Evolutionary conservation across 2,888 invertebrate genomes (phyloP), one percentile per base, ranked within the genome.

Genomic region (Pyralis farinalis): DNA sequence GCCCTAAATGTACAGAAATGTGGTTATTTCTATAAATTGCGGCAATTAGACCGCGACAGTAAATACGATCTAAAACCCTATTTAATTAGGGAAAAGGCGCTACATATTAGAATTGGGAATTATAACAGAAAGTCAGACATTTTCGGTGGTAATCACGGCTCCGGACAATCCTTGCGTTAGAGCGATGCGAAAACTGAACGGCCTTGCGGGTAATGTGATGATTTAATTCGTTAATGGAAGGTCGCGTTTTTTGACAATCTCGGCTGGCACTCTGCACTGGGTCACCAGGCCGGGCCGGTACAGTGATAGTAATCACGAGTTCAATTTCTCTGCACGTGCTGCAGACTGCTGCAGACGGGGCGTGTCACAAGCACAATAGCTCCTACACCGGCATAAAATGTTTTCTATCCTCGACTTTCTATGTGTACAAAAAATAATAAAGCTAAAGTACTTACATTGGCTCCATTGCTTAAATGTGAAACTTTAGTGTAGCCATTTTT

Each of bases 401-500:
- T 30, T 37, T 37, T 37, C 37, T 12, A 35, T 9, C 10, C 37
- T 7, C 33, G 33, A 31, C 28, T 34, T 45, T 44, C 35, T 29
- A 63, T 31, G 53, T 53, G 5, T 25, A 56, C 55, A 49, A 44
- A 47, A 53, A 55, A 63, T 56, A 59, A 63, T 61, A 57, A 53
- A 38, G 54, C 49, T 45, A 16, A 47, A 55, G 45, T 63, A 84
- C 85, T 86, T 54, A 86, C 86, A 46, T 48, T 51, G 40, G 67
- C 51, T 40, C 76, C 78, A 66, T 84, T 80, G 36, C 47, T 58
- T 42, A 55, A 28, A 47, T 53, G 43, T 49, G 55, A 43, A 10
- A 69, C 53, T 47, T 78, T 82, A 37, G 56, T 46, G 47, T 60
- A 69, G 37, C 85, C 83, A 65, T 87, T 87, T 71, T 44, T 66